These are phyloP conservation scores for Kradibia gibbosae DNA, from an alignment of 1,140 invertebrate species.

Conservation along the genomic window DNA sequence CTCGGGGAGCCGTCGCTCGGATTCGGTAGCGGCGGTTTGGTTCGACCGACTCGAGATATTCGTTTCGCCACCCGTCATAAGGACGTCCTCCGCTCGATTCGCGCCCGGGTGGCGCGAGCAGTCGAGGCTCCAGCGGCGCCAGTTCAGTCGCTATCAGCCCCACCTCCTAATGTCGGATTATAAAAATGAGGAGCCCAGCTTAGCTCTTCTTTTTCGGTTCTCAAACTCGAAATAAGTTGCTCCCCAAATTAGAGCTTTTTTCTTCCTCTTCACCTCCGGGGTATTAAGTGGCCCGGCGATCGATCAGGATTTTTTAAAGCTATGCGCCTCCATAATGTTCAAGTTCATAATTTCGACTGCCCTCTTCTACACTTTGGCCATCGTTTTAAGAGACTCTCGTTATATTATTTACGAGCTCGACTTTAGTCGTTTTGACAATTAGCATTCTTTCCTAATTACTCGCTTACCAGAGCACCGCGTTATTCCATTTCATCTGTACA, in stretches of 20 bases:
- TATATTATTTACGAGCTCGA: not conserved
- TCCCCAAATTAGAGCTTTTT: not conserved
- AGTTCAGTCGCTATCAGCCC: no score
- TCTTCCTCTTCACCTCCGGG: not conserved
- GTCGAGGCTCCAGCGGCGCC: no score
- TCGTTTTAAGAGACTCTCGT: not conserved
- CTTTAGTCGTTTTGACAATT: not conserved
- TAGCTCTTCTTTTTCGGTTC: no score
- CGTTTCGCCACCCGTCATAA: constrained; percentile 44
- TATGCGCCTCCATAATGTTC: not conserved
- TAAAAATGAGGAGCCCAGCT: no score
- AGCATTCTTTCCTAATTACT: not conserved
- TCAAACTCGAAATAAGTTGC: no score
- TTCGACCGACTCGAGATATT: constrained; percentile 49
- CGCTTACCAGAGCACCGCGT: no score
- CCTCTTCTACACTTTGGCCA: not conserved
- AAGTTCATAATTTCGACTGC: no score
- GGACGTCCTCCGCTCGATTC: no score
- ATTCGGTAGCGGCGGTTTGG: not conserved
- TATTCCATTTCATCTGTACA: no score
- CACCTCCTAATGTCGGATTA: no score
- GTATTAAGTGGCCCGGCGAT: not conserved
- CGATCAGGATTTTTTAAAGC: not conserved
- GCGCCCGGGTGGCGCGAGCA: no score
- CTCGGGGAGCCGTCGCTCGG: constrained; percentile 18